phyloP scores from a whole-genome alignment of 2,888 invertebrate genomes.

The Apoderus coryli region DNA sequence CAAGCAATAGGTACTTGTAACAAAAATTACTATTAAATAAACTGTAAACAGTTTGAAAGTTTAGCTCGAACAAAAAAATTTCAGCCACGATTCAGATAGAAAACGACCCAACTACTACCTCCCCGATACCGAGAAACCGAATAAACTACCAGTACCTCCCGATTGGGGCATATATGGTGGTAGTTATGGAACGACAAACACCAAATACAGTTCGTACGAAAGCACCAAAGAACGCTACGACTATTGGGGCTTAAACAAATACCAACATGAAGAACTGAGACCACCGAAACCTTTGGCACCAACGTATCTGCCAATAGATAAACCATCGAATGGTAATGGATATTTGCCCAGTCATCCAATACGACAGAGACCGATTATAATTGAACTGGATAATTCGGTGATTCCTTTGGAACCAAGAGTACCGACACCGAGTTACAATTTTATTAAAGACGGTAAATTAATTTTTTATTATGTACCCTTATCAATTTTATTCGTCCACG shows the following conservation, averaged over 20 bases:
- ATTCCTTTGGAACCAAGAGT: slow-evolving; percentile 22
- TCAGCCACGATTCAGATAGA: slow-evolving; percentile 13
- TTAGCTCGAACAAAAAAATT: slow-evolving; percentile 12
- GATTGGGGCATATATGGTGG: slow-evolving; percentile 31
- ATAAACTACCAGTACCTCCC: slow-evolving; percentile 25
- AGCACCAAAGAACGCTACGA: slow-evolving; percentile 20
- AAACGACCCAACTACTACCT: slow-evolving; percentile 22
- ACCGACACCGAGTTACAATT: slow-evolving; percentile 21
- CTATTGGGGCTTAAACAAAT: slow-evolving; percentile 25
- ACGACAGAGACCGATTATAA: slow-evolving; percentile 7
- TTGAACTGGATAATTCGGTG: slow-evolving; percentile 20
- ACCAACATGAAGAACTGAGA: slow-evolving; percentile 3
- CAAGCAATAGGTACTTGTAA: too few relatives aligned
- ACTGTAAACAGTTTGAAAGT: too few relatives aligned
- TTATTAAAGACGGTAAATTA: slow-evolving; percentile 27
- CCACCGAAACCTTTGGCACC: background rate
- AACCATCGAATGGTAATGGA: slow-evolving; percentile 6
- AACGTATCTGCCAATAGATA: slow-evolving; percentile 7
- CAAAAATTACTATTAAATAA: too few relatives aligned
- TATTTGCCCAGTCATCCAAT: slow-evolving; percentile 10
- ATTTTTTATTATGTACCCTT: too few relatives aligned
- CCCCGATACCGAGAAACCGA: too few relatives aligned
- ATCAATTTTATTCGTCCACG: too few relatives aligned
- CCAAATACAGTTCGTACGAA: slow-evolving; percentile 19
- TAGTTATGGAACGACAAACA: slow-evolving; percentile 22